Base-by-base conservation (phyloP, 2,797 vertebrate species). In the Telmatherina bonti region DNA sequence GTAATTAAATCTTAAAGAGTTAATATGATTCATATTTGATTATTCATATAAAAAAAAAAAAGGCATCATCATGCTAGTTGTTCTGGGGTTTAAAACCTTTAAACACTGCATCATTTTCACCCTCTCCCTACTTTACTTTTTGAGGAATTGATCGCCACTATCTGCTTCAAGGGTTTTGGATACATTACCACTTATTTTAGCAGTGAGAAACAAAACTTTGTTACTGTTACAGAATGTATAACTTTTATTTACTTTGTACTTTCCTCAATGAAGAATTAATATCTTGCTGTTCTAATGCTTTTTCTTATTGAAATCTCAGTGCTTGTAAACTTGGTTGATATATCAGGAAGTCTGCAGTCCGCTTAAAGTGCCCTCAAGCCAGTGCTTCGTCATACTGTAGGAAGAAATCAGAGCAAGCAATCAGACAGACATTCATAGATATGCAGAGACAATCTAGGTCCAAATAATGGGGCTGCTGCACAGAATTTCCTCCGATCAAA, bases 291-390 rank as follows among this genome's bases (percentile, higher is more conserved):
- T 57, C 20, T n/a, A 36, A n/a, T 30, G 41, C 16, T 20, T 29
- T 31, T 38, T n/a, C 6, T 5, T 4, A 15, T 5, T 66, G 9
- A 31, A 15, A 38, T 55, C 8, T 62, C n/a, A 20, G 1, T 36
- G 18, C n/a, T 27, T 57, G 35, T 41, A 3, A 35, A 1, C 24
- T 55, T 33, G 8, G 31, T 22, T 56, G 1, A 27, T 66, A 18
- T 65, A 27, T 61, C 11, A 35, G 27, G 35, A 33, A 22, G 22
- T 22, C 49, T 51, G 43, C 24, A 52, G 22, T 26, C 41, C 64
- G 67, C 54, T 70, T 85, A 55, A 84, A 56, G 75, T 77, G 67
- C 69, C 67, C 63, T 75, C 0, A 58, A 78, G 68, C 59, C 68
- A 27, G 55, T 74, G 36, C 53, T 29, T 38, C 53, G 2, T 3